Evolutionary conservation across 2,113 vertebrate genomes (phyloP), one percentile per base, ranked within the genome.

Genomic region (Irena cyanogastra): DNA sequence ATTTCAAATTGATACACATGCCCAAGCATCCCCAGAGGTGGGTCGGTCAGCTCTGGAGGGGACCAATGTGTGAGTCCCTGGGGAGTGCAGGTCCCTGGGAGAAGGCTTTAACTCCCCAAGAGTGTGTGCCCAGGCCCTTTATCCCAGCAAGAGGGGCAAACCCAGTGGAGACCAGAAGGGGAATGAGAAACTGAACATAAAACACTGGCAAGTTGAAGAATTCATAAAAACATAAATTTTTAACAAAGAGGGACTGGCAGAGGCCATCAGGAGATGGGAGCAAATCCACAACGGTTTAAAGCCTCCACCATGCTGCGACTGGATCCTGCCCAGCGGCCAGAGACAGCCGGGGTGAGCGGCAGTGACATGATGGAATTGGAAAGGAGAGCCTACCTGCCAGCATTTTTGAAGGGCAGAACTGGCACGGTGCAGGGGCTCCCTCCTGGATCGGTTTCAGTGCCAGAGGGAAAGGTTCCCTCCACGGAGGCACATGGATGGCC

Each of bases 331-430:
- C 74, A 72, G 65, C 0, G 28, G 47, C 70, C 76, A 41, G 78
- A 92, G 74, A 94, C 90, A 78, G 70, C 59, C 64, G 0, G 41
- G 50, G 63, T 78, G 93, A 91, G 96, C 28, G 6, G 47, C 13
- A 33, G 81, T 89, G 89, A 95, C 80, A 79, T 87, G 65, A 78
- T 94, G 86, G 54, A 94, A 93, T 47, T 7, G 8, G 79, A 97
- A 95, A 79, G 92, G 31, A 97, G 69, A 87, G 19, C 52, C 57
- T 93, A 95, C 89, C 94, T 97, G 90, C 91, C 91, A 97, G 87
- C 70, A 37, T 83, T 94, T 93, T 30, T 69, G 49, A 71, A 80
- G 81, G 65, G 68, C 20, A 78, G 77, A 92, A 87, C 94, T 90
- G 87, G 68, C 95, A 87, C 1, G 0, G 65, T 42, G 56, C 89